These are phyloP conservation scores for Peromyscus melanophrys DNA, from an alignment of 2,797 vertebrate genomes.

Conservation along the genomic window DNA sequence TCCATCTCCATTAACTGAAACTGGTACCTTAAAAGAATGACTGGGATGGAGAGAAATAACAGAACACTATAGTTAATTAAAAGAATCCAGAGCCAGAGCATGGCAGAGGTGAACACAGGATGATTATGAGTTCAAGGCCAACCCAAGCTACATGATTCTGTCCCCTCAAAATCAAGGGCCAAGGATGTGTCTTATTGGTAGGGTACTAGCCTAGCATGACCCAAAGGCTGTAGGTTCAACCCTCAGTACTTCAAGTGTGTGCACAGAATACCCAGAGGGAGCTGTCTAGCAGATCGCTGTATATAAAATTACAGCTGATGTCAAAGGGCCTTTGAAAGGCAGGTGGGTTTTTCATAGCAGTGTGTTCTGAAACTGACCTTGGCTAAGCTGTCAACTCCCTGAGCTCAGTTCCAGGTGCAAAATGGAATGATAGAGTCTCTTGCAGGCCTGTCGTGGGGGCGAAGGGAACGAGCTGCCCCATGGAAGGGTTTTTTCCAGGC, in stretches of 20 bases:
- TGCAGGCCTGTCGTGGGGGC: neutral
- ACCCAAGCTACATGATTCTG: neutral
- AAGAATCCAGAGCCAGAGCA: neutral
- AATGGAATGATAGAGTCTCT: neutral
- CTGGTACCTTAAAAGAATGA: neutral
- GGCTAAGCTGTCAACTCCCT: neutral
- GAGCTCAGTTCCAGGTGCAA: neutral
- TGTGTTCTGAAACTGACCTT: neutral
- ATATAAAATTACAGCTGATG: neutral
- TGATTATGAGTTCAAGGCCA: neutral
- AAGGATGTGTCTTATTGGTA: neutral
- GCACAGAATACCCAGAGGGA: neutral
- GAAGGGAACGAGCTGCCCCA: neutral
- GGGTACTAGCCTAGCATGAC: neutral
- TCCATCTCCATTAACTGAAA: neutral
- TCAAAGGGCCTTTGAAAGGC: neutral
- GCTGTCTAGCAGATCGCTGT: neutral
- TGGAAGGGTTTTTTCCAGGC: neutral
- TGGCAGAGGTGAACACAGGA: neutral
- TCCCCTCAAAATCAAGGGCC: neutral
- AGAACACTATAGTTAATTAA: slow-evolving; percentile 23
- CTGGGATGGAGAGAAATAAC: neutral
- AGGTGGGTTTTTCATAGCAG: neutral
- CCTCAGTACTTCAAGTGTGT: neutral
- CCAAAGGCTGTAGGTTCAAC: too few species aligned